Evolutionary conservation across 1,140 invertebrate species (phyloP), one percentile per base, ranked within the genome.

Genomic region (Lepidurus arcticus): DNA sequence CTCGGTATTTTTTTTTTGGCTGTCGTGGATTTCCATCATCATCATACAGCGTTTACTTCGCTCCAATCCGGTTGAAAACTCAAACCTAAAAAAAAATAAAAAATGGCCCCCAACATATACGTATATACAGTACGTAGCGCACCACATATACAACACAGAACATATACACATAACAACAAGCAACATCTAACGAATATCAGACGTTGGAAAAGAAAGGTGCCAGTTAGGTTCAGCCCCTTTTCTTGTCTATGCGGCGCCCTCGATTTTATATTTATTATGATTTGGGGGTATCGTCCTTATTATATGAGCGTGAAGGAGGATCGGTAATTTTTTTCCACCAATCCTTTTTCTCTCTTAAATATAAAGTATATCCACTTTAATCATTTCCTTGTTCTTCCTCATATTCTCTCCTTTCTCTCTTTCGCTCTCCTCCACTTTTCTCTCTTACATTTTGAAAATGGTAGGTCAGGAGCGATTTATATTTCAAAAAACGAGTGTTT

Each of bases 311-410:
- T 65, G 53, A 65, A 65, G 53, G 53, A 65, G 53, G 53, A 65
- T 65, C 53, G 53, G 53, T 65, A 65, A 65, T 65, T 65, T 65
- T 65, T 21, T 65, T 21, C 53, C 8, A 65, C 53, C 53, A 65
- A 42, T 42, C 73, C 42, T 76, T 34, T 44, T 43, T 77, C 77
- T 47, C 43, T 73, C 44, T 78, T 78, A 65, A 65, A 65, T 65
- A 65, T 65, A 65, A 65, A 65, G 53, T 65, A 65, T 65, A 65
- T 65, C 53, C 53, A 65, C 74, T 26, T 75, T 44, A 76, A 53
- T 74, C n/a, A 44, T 45, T 44, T 76, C 78, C 73, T 24, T 75
- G 34, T 53, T 73, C 73, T 78, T 53, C 76, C 34, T 44, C 53
- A 42, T 26, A 13, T 10, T 65, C 21, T 1, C 76, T 42, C 44